These are phyloP conservation scores for Panopea generosa DNA, from an alignment of 2,888 invertebrate genomes.

Conservation along the genomic window DNA sequence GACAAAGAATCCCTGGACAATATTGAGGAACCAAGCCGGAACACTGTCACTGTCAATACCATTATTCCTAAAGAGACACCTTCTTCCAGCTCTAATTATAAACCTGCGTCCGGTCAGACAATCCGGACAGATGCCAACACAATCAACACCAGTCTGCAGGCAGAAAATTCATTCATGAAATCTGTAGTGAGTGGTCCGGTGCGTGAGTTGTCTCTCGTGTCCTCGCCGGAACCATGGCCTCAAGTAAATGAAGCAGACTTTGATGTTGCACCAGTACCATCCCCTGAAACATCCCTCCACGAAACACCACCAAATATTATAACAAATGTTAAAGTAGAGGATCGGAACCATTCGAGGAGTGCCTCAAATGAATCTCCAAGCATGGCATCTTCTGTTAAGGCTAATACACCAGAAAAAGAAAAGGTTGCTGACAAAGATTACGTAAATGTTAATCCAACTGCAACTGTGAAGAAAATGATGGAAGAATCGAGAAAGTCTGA, in stretches of 20 bases:
- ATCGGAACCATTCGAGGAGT: constrained; percentile 30
- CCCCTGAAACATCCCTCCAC: constrained; percentile 42
- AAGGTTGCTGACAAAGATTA: constrained; percentile 41
- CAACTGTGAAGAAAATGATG: constrained; percentile 53
- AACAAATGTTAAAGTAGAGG: constrained; percentile 1
- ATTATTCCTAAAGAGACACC: constrained; percentile 44
- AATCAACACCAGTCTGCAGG: constrained; percentile 48
- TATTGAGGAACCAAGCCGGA: constrained; percentile 35
- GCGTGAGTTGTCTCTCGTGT: constrained; percentile 59
- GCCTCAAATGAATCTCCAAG: constrained; percentile 12
- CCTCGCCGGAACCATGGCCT: constrained; percentile 78
- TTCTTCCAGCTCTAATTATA: constrained; percentile 27
- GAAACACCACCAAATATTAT: constrained; percentile 28
- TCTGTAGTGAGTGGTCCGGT: constrained; percentile 18
- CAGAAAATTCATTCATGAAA: constrained; percentile 47
- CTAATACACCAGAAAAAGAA: constrained; percentile 18
- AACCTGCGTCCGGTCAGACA: constrained; percentile 50
- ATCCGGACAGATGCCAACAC: constrained; percentile 62
- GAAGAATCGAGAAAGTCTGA: constrained; percentile 65
- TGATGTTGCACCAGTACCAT: constrained; percentile 63
- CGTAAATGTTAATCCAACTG: constrained; percentile 30
- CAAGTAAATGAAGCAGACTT: constrained; percentile 73
- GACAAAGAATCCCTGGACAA: constrained; percentile 36
- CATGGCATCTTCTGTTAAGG: constrained; percentile 8
- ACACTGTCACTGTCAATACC: constrained; percentile 48